These are phyloP conservation scores for Cheumatopsyche charites DNA, from an alignment of 1,140 invertebrate genomes.

Conservation along the genomic window DNA sequence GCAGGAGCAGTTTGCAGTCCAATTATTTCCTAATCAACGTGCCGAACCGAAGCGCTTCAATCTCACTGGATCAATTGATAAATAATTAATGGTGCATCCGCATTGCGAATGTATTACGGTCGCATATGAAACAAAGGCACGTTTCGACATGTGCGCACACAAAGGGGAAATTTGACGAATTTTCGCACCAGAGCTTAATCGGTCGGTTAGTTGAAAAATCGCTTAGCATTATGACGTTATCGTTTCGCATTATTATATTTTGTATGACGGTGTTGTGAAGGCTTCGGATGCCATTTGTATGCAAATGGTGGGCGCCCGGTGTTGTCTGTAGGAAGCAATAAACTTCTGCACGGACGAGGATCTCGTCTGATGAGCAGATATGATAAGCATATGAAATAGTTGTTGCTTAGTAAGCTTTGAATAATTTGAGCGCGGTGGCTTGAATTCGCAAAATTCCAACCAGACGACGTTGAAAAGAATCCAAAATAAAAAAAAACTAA, in stretches of 20 bases:
- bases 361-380: constrained; percentile 42
- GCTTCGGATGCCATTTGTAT: constrained; percentile 38
- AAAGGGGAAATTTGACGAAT: no score
- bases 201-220: no score
- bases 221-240: background rate
- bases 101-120: background rate
- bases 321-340: constrained; percentile 43
- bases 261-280: background rate
- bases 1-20: no score
- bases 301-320: constrained; percentile 36
- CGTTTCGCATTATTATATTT: background rate
- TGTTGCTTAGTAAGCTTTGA: constrained; percentile 26
- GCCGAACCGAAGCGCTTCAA: background rate
- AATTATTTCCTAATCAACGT: constrained; percentile 4
- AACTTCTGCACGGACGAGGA: constrained; percentile 41
- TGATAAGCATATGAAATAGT: constrained; percentile 40
- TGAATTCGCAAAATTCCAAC: background rate
- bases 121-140: no score
- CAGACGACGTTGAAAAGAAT: no score
- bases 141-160: no score
- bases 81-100: background rate
- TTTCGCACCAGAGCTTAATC: no score
- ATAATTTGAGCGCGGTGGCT: constrained; percentile 22
- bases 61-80: background rate
- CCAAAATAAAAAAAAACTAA: no score